phyloP scores from a whole-genome alignment of 2,113 vertebrate species.

The Cheirogaleus medius region DNA sequence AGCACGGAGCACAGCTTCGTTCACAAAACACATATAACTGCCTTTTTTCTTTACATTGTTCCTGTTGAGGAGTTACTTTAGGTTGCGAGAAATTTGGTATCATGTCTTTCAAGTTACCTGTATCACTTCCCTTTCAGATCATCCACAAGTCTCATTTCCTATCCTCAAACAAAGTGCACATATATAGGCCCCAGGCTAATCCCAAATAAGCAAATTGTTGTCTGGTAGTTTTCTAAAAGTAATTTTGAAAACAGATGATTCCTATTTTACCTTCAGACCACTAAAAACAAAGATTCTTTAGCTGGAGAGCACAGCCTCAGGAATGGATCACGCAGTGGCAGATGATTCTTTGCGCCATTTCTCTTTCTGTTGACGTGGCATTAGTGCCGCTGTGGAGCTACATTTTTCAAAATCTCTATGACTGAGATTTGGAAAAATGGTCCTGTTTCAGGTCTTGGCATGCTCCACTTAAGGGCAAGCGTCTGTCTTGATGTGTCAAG shows the following conservation, averaged over 20 bases:
- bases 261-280: neutral
- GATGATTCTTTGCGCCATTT: neutral
- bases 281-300: neutral
- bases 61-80: neutral
- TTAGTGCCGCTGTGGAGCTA: neutral
- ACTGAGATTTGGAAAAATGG: neutral
- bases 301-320: neutral
- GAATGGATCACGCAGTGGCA: neutral
- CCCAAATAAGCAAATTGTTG: neutral
- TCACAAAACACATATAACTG: neutral
- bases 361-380: neutral
- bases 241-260: neutral
- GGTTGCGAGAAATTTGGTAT: neutral
- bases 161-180: too few species aligned
- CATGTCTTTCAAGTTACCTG: neutral
- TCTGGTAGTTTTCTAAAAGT: neutral
- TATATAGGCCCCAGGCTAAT: fast-evolving
- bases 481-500: neutral
- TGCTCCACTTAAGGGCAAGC: neutral
- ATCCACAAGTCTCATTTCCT: neutral
- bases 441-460: neutral
- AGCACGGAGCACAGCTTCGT: neutral
- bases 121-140: neutral
- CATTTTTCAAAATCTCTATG: neutral
- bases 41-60: neutral